Evolutionary conservation across 2,888 invertebrate species (phyloP).

Genomic region (Trachelus tabidus): DNA sequence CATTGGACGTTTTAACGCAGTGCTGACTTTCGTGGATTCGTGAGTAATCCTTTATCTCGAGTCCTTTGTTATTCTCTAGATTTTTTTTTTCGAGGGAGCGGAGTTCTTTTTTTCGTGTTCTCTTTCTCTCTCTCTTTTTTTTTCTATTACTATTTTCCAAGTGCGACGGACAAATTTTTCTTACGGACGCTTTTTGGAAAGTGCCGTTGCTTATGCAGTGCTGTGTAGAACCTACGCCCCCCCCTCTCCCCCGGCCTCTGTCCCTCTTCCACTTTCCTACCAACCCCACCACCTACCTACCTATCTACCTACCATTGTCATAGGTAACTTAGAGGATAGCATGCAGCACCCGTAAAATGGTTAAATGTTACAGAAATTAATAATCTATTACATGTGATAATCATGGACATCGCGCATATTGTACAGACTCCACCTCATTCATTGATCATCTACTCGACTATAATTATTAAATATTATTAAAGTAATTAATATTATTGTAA

Average conservation of each 20-base stretch:
- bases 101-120: conserved; percentile 8
- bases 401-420: conserved; percentile 70
- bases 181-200: conserved; percentile 22
- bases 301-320: conserved; percentile 32
- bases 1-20: background rate
- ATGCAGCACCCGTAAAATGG: conserved; percentile 28
- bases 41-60: background rate
- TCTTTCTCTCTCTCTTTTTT: conserved; percentile 13
- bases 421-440: conserved; percentile 74
- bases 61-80: background rate
- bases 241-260: background rate
- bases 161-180: conserved; percentile 10
- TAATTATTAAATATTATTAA: conserved; percentile 67
- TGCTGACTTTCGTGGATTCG: background rate
- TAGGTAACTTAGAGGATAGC: conserved; percentile 34
- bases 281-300: conserved; percentile 21
- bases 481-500: conserved; percentile 63
- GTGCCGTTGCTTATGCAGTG: conserved; percentile 24
- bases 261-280: background rate
- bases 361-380: conserved; percentile 69
- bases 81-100: background rate
- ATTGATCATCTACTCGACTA: conserved; percentile 73
- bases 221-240: conserved; percentile 20
- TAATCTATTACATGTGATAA: conserved; percentile 79
- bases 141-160: background rate